Conservation (phyloP, 2,113 vertebrate species). For the Etheostoma spectabile region DNA sequence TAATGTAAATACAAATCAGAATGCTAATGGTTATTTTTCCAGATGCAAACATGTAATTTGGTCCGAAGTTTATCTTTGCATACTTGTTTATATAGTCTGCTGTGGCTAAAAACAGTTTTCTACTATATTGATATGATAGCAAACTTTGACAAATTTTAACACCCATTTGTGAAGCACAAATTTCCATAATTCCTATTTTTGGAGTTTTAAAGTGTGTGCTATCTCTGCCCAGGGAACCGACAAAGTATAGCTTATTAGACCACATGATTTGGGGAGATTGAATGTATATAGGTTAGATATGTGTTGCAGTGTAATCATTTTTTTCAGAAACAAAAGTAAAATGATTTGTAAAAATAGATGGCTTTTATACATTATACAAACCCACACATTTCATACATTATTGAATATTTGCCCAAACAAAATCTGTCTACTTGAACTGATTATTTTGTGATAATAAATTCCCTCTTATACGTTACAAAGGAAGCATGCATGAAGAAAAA, state of each 20-base stretch:
- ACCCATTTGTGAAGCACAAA: neutral
- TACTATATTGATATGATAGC: neutral
- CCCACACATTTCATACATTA: neutral
- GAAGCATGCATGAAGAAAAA: neutral
- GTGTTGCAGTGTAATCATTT: neutral
- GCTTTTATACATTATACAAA: neutral
- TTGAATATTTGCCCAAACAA: neutral
- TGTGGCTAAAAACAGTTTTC: neutral
- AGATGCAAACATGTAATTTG: neutral
- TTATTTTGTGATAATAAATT: neutral
- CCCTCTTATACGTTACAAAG: neutral
- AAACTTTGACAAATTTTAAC: neutral
- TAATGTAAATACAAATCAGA: neutral
- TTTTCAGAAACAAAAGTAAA: neutral
- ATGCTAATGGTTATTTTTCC: neutral
- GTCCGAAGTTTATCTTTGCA: neutral
- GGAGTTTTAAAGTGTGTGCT: neutral
- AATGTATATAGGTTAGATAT: neutral
- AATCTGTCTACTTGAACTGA: neutral
- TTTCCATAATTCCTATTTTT: conserved; percentile 3
- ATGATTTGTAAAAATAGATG: neutral
- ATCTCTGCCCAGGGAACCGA: neutral
- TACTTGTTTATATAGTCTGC: neutral
- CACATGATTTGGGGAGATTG: neutral
- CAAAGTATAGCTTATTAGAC: neutral